These are phyloP conservation scores for Tuberolachnus salignus DNA, from an alignment of 2,888 invertebrate genomes.

Conservation along the genomic window DNA sequence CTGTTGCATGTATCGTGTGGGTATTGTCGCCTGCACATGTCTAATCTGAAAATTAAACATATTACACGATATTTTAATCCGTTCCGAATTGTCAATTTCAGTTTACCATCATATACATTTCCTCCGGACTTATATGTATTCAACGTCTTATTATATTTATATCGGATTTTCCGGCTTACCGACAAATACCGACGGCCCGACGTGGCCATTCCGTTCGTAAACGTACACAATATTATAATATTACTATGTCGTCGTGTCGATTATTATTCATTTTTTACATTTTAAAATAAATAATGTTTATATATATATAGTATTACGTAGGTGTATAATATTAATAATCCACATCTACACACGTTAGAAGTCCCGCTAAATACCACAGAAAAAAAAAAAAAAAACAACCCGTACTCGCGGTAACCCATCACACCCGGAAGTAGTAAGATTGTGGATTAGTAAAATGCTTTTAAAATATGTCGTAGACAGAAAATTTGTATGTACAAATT, in stretches of 20 bases:
- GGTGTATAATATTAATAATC: conserved; percentile 11
- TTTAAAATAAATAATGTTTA: neutral
- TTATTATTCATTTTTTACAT: neutral
- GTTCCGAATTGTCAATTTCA: neutral
- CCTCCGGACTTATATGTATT: neutral
- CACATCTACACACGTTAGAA: conserved; percentile 41
- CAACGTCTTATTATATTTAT: no score
- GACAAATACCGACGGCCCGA: no score
- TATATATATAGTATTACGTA: neutral
- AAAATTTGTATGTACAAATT: conserved; percentile 60
- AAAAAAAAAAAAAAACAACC: conserved; percentile 5
- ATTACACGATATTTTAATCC: conserved; percentile 36
- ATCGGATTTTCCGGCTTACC: neutral
- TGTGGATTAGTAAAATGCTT: conserved; percentile 51
- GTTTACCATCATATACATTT: neutral
- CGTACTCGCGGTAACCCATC: conserved; percentile 1
- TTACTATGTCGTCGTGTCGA: neutral
- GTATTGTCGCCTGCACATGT: conserved; percentile 97
- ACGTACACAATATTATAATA: neutral
- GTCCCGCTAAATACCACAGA: conserved; percentile 15
- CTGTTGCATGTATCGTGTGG: conserved; percentile 95
- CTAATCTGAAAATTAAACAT: conserved; percentile 82
- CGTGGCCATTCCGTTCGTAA: no score
- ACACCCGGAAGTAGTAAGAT: conserved; percentile 35
- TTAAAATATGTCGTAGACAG: conserved; percentile 45